Evolutionary conservation across 2,113 vertebrate genomes (phyloP).

Genomic region (Myiopsitta monachus): DNA sequence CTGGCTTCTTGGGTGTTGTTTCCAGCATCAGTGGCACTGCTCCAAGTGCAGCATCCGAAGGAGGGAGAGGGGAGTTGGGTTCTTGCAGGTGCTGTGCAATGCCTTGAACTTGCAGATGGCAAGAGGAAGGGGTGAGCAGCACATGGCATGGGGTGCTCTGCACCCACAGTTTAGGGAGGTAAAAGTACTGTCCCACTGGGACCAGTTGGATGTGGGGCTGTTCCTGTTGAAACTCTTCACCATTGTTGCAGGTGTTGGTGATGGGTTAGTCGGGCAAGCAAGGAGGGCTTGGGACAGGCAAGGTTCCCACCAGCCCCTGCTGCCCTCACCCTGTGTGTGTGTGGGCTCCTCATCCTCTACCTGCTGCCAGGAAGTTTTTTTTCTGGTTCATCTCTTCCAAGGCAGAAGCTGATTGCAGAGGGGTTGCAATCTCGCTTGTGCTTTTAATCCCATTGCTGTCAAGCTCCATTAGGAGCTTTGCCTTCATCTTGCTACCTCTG

Average conservation of each 20-base stretch:
- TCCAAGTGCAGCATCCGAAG: neutral
- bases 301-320: neutral
- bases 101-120: accelerated
- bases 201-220: neutral
- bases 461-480: slow-evolving; percentile 76
- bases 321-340: accelerated
- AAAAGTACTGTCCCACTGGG: neutral
- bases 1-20: neutral
- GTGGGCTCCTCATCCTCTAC: neutral
- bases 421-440: slow-evolving; percentile 39
- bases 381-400: slow-evolving; percentile 69
- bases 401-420: slow-evolving; percentile 44
- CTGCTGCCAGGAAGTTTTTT: slow-evolving; percentile 31
- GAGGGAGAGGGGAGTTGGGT: neutral
- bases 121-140: neutral
- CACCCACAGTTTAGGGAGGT: neutral
- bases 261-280: neutral
- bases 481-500: slow-evolving; percentile 71
- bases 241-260: accelerated
- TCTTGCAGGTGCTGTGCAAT: neutral
- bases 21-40: neutral
- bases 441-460: slow-evolving; percentile 78
- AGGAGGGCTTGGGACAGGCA: neutral
- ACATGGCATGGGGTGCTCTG: accelerated
- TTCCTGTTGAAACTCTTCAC: neutral